Evolutionary conservation across 2,113 vertebrate species (phyloP).

Genomic region (Empidonax alnorum): DNA sequence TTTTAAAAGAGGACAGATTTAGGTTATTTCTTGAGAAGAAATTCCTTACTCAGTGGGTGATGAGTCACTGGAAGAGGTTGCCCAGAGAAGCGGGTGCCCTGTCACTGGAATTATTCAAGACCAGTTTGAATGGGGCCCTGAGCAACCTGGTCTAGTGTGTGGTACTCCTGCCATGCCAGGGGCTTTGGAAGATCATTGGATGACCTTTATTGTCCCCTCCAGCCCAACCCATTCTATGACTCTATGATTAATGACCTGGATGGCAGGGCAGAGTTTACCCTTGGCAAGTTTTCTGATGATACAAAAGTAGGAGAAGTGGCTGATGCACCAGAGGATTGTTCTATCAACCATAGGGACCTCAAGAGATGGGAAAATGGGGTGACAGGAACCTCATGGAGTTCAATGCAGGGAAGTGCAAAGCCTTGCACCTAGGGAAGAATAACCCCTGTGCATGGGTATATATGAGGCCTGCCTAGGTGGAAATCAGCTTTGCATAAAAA

Average conservation of each 20-base stretch:
- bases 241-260: not conserved
- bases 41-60: not conserved
- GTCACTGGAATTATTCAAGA: not conserved
- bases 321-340: not conserved
- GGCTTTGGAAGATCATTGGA: not conserved
- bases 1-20: not conserved
- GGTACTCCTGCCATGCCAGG: too few relatives aligned
- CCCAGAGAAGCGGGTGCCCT: not conserved
- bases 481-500: not conserved
- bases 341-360: not conserved
- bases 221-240: too few relatives aligned
- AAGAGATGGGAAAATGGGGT: not conserved
- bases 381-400: not conserved
- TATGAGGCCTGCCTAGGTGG: accelerated
- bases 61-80: not conserved
- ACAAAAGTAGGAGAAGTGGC: not conserved
- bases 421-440: not conserved
- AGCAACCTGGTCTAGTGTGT: not conserved
- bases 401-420: not conserved
- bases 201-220: not conserved
- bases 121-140: not conserved
- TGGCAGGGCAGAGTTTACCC: not conserved
- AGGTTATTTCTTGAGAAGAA: not conserved
- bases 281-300: not conserved
- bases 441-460: not conserved